Evolutionary conservation across 2,797 vertebrate species (phyloP).

Genomic region (Nasua narica): DNA sequence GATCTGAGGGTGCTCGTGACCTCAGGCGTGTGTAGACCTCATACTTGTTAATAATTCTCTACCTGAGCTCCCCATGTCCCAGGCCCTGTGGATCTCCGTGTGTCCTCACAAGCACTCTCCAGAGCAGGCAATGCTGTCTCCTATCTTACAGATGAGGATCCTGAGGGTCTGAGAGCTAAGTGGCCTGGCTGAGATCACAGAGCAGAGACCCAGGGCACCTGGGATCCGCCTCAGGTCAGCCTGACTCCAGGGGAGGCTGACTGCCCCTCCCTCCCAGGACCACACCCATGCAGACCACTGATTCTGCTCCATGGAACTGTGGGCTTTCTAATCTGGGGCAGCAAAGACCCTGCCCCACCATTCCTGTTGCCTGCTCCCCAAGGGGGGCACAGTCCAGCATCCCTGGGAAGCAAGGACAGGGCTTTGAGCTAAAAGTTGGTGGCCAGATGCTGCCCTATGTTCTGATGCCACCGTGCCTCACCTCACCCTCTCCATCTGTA

Average conservation of each 20-base stretch:
- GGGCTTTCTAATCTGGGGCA: not conserved
- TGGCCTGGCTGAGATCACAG: not conserved
- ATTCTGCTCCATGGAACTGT: not conserved
- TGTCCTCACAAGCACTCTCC: not conserved
- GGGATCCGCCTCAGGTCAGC: not conserved
- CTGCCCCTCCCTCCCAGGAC: not conserved
- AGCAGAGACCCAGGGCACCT: not conserved
- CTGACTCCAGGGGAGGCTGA: not conserved
- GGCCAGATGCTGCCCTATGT: not conserved
- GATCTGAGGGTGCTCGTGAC: not conserved
- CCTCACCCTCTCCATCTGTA: not conserved
- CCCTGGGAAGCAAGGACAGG: not conserved
- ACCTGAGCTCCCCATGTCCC: not conserved
- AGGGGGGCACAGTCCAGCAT: not conserved
- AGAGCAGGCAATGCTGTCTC: not conserved
- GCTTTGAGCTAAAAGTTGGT: not conserved
- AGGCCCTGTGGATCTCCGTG: not conserved
- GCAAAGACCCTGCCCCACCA: not conserved
- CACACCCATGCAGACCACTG: not conserved
- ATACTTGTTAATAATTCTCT: accelerated
- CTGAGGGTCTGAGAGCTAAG: not conserved
- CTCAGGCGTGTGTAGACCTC: not conserved
- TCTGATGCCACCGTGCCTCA: not conserved
- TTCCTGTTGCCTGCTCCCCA: accelerated
- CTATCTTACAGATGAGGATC: not conserved